These are phyloP conservation scores for Corythornis cristatus DNA, from an alignment of 2,113 vertebrate species.

Conservation along the genomic window DNA sequence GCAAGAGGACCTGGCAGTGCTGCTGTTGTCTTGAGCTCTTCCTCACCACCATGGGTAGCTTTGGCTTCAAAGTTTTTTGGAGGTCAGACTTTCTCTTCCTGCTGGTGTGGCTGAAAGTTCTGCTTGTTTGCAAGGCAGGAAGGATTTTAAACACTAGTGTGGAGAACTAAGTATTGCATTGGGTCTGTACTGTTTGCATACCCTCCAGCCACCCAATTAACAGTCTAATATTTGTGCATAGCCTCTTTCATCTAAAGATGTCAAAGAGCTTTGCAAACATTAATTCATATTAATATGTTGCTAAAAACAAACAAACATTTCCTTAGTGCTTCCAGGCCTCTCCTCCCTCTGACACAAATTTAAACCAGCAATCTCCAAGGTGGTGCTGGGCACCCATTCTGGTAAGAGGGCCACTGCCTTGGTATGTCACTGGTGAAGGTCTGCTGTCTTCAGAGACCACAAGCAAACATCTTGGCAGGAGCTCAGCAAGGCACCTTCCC, in stretches of 20 bases:
- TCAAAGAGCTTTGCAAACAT: slow-evolving; percentile 37
- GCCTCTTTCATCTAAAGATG: slow-evolving; percentile 38
- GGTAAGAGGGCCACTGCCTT: accelerated
- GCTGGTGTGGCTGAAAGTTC: not conserved
- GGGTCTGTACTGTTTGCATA: not conserved
- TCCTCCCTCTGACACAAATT: not conserved
- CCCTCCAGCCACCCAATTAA: slow-evolving; percentile 38
- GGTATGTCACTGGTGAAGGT: accelerated
- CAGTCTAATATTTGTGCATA: not conserved
- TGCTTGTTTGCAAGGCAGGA: not conserved
- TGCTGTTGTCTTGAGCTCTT: accelerated
- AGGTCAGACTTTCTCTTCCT: not conserved
- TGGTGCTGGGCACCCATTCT: not conserved
- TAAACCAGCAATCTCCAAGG: not conserved
- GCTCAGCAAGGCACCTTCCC: not conserved
- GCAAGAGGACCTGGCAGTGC: accelerated
- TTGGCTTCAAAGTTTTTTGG: not conserved
- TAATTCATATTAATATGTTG: slow-evolving; percentile 6
- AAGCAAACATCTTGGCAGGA: not conserved
- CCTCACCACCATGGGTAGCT: accelerated
- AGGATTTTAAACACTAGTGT: not conserved
- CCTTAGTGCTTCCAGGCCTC: not conserved
- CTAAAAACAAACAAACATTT: slow-evolving; percentile 27
- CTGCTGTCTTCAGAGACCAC: not conserved
- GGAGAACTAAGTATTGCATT: not conserved